phyloP scores from a whole-genome alignment of 2,888 invertebrate species.

The Fissipunctia ypsillon region DNA sequence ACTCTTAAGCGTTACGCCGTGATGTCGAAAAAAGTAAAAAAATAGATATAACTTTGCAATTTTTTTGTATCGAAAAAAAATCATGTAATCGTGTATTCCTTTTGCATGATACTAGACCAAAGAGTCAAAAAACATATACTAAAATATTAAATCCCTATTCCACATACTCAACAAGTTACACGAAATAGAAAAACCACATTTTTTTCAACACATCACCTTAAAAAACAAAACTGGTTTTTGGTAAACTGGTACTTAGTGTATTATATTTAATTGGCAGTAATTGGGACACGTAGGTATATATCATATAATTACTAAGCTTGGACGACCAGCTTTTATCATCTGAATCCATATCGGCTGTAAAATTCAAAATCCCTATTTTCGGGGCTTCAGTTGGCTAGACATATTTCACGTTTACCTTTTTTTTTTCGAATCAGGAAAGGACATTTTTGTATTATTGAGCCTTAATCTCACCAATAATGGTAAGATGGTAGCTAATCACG shows the following conservation, averaged over 20 bases:
- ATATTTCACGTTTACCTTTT: not conserved
- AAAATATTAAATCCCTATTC: too few relatives aligned
- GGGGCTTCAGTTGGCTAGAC: not conserved
- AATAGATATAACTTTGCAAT: too few relatives aligned
- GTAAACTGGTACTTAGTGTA: not conserved
- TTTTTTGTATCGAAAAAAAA: too few relatives aligned
- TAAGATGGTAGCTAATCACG: not conserved
- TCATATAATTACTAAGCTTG: not conserved
- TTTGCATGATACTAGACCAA: too few relatives aligned
- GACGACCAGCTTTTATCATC: not conserved
- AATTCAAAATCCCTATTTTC: not conserved
- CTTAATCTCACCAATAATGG: not conserved
- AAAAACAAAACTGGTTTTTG: not conserved
- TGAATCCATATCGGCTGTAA: conserved; percentile 3
- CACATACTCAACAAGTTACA: too few relatives aligned
- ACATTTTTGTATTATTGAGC: not conserved
- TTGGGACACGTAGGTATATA: not conserved
- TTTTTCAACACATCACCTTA: too few relatives aligned
- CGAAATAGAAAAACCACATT: too few relatives aligned
- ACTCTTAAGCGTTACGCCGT: too few relatives aligned
- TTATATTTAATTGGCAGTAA: not conserved
- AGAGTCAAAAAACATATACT: too few relatives aligned
- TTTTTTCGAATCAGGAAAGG: not conserved
- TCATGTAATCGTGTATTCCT: too few relatives aligned
- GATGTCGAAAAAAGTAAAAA: too few relatives aligned